phyloP scores from a whole-genome alignment of 2,113 vertebrate genomes.

The Passer montanus region DNA sequence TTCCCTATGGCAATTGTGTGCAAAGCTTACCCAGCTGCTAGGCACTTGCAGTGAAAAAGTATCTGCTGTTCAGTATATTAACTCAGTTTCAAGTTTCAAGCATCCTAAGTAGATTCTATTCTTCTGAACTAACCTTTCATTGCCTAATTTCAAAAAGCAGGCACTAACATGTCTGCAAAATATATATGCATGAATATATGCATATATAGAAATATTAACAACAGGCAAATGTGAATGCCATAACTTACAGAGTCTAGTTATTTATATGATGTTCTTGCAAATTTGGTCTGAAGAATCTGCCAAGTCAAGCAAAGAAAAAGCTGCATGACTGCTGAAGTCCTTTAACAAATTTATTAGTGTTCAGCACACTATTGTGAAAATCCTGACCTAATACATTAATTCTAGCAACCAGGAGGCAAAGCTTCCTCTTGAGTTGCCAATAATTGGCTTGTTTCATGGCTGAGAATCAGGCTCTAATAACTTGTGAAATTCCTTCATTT shows the following conservation, averaged over 20 bases:
- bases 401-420: not conserved
- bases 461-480: conserved; percentile 19
- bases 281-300: not conserved
- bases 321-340: not conserved
- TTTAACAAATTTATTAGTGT: not conserved
- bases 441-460: not conserved
- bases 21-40: not conserved
- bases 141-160: conserved; percentile 8
- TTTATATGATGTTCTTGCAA: conserved; percentile 1
- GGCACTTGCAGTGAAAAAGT: not conserved
- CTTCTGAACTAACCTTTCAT: not conserved
- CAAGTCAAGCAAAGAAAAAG: not conserved
- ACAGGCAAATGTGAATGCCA: not conserved
- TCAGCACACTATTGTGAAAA: conserved; percentile 4
- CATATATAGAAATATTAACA: not conserved
- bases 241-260: not conserved
- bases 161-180: not conserved
- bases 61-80: not conserved
- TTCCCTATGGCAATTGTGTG: conserved; percentile 24
- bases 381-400: not conserved
- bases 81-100: not conserved
- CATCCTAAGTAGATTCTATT: not conserved
- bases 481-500: conserved; percentile 22
- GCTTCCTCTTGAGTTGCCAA: not conserved
- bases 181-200: not conserved